Evolutionary conservation across 1,140 invertebrate species (phyloP).

Genomic region (Drosophila arizonae): DNA sequence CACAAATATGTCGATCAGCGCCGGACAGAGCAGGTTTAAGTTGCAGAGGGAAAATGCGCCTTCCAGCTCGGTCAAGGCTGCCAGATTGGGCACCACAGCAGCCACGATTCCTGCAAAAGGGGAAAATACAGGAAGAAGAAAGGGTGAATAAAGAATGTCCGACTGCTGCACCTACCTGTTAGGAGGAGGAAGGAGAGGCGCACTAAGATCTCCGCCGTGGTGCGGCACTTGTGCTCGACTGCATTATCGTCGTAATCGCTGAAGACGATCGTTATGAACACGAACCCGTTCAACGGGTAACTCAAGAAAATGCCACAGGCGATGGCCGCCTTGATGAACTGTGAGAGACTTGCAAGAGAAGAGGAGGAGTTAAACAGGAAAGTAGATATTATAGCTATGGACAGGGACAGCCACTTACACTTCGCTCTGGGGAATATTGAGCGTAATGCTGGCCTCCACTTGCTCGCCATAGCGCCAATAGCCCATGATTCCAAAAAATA

Average conservation of each 20-base stretch:
- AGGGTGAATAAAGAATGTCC: background rate
- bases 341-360: conserved; percentile 40
- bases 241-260: conserved; percentile 28
- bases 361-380: background rate
- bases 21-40: conserved; percentile 63
- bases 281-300: conserved; percentile 62
- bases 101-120: conserved; percentile 50
- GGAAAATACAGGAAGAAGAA: no score
- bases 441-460: conserved; percentile 60
- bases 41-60: conserved; percentile 64
- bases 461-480: conserved; percentile 61
- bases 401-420: conserved; percentile 40
- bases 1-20: conserved; percentile 56
- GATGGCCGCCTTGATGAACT: conserved; percentile 53
- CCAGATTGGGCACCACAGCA: conserved; percentile 56
- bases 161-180: conserved; percentile 39
- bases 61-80: conserved; percentile 63
- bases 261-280: conserved; percentile 61
- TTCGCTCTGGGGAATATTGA: conserved; percentile 56
- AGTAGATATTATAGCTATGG: background rate
- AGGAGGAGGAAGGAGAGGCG: conserved; percentile 46
- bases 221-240: background rate
- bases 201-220: conserved; percentile 28
- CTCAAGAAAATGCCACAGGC: conserved; percentile 59
- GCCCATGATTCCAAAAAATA: conserved; percentile 62